Evolutionary conservation across 2,113 vertebrate species (phyloP).

Genomic region (Atrichornis clamosus): DNA sequence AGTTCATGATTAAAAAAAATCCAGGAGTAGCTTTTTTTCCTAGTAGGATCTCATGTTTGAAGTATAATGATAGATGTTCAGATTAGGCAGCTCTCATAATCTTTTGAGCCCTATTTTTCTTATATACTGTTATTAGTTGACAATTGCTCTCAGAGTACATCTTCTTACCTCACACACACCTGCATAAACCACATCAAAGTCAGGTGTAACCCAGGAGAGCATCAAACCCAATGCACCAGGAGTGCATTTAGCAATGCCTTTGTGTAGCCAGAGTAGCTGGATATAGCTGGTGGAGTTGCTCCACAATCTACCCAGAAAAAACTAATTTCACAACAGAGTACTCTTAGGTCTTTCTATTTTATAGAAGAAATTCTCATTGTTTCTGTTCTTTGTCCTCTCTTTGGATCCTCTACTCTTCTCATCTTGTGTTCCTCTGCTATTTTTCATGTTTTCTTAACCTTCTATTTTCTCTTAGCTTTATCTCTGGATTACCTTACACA

Average conservation of each 20-base stretch:
- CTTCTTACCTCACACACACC: neutral
- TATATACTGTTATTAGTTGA: neutral
- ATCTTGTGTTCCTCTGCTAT: neutral
- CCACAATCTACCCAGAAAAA: neutral
- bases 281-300: neutral
- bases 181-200: constrained; percentile 6
- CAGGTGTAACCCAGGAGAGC: neutral
- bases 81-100: neutral
- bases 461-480: neutral
- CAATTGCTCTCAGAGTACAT: neutral
- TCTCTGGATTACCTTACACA: neutral
- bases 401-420: neutral
- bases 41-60: neutral
- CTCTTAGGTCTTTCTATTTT: neutral
- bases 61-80: neutral
- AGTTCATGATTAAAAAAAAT: neutral
- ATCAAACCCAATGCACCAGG: neutral
- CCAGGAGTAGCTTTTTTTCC: neutral
- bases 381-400: neutral
- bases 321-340: neutral
- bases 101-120: neutral
- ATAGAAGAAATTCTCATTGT: neutral
- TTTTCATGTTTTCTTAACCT: neutral
- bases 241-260: neutral
- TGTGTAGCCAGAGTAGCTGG: neutral